These are phyloP conservation scores for Sparus aurata DNA, from an alignment of 2,797 vertebrate species.

Conservation along the genomic window DNA sequence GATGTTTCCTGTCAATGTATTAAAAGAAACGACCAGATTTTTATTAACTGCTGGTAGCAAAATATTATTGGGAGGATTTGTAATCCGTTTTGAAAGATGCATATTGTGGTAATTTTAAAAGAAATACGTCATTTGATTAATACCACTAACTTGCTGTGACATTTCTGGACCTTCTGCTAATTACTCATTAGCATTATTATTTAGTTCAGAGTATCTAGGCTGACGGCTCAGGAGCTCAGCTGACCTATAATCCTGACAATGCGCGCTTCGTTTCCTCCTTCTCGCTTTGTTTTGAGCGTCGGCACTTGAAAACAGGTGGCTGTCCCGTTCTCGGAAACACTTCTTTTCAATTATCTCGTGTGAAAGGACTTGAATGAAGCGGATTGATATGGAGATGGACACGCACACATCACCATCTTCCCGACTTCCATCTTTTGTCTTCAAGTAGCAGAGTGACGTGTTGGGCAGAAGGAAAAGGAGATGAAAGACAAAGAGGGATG, in stretches of 20 bases:
- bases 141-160: too few relatives aligned
- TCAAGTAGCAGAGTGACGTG: slow-evolving; percentile 28
- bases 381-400: slow-evolving; percentile 21
- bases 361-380: slow-evolving; percentile 11
- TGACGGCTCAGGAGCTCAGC: background rate
- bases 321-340: slow-evolving; percentile 25
- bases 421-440: slow-evolving; percentile 28
- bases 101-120: too few relatives aligned
- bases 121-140: too few relatives aligned
- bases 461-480: background rate
- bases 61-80: too few relatives aligned
- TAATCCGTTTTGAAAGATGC: too few relatives aligned
- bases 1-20: too few relatives aligned
- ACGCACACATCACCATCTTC: background rate
- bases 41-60: too few relatives aligned
- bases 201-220: rapidly evolving
- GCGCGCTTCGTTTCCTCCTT: slow-evolving; percentile 8
- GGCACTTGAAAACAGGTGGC: slow-evolving; percentile 1
- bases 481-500: slow-evolving; percentile 38
- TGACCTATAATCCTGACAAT: slow-evolving; percentile 9
- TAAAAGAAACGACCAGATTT: too few relatives aligned
- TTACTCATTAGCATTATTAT: background rate
- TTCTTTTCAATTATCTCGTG: slow-evolving; percentile 17
- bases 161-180: too few relatives aligned
- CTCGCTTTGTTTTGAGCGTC: slow-evolving; percentile 9